Evolutionary conservation across 1,140 invertebrate genomes (phyloP).

Genomic region (Globodera rostochiensis): DNA sequence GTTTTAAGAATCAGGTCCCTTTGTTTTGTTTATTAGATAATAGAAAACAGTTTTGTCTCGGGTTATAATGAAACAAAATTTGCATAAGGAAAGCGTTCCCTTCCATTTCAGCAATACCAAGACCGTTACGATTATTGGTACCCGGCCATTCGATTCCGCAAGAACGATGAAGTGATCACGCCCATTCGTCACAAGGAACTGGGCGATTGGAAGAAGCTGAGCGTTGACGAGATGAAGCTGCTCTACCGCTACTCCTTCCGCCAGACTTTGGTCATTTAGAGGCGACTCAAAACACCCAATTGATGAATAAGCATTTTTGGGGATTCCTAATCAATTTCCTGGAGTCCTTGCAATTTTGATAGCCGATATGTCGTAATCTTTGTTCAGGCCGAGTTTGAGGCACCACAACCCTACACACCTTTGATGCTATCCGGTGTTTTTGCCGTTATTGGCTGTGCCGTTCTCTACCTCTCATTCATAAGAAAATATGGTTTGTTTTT

Average conservation of each 20-base stretch:
- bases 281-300: conserved; percentile 10
- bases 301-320: neutral
- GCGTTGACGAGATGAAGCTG: conserved; percentile 60
- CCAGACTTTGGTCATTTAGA: conserved; percentile 46
- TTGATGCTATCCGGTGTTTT: conserved; percentile 44
- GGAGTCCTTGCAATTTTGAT: no score
- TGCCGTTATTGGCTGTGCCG: conserved; percentile 42
- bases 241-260: conserved; percentile 62
- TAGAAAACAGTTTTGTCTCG: conserved; percentile 18
- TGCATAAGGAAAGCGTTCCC: conserved; percentile 13
- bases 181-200: conserved; percentile 59
- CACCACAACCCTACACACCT: conserved; percentile 63
- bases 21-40: no score
- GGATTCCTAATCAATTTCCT: no score
- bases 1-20: no score
- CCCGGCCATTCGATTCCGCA: conserved; percentile 64
- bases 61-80: neutral
- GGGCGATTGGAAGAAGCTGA: conserved; percentile 61
- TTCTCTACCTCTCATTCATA: conserved; percentile 56
- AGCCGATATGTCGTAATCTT: neutral
- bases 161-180: conserved; percentile 55
- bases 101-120: conserved; percentile 55
- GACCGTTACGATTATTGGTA: conserved; percentile 65
- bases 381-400: conserved; percentile 58
- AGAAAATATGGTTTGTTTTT: conserved; percentile 55